phyloP scores from a whole-genome alignment of 2,797 vertebrate species.

The Enteromius unitaeniatus region DNA sequence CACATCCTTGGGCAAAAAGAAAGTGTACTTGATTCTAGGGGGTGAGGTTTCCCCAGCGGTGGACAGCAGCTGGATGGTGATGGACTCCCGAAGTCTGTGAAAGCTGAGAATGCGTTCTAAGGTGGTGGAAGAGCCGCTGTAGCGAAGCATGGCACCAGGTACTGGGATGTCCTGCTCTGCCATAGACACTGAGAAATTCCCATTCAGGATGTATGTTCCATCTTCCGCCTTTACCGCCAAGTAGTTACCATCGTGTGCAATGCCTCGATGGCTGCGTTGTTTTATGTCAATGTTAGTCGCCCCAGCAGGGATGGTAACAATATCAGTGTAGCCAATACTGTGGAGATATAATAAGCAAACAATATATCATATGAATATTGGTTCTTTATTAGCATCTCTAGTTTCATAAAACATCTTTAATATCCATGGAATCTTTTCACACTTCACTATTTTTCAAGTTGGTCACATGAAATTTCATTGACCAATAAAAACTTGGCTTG shows the following conservation, averaged over 20 bases:
- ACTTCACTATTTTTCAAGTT: neutral
- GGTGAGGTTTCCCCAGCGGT: conserved; percentile 83
- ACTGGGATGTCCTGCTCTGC: conserved; percentile 93
- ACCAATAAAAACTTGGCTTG: neutral
- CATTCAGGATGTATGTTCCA: conserved; percentile 90
- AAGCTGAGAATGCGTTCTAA: conserved; percentile 95
- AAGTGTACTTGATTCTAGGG: conserved; percentile 92
- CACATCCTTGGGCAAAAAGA: conserved; percentile 88
- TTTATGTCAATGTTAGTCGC: conserved; percentile 97
- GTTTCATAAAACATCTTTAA: neutral
- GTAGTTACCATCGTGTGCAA: conserved; percentile 92
- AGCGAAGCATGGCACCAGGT: conserved; percentile 89
- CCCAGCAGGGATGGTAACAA: conserved; percentile 91
- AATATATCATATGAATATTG: neutral
- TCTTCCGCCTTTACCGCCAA: conserved; percentile 85
- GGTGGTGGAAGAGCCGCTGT: conserved; percentile 93
- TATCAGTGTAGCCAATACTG: conserved; percentile 93
- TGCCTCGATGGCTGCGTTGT: conserved; percentile 89
- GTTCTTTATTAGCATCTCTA: neutral
- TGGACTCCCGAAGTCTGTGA: conserved; percentile 82
- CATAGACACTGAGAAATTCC: conserved; percentile 91
- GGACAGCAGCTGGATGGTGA: conserved; percentile 88
- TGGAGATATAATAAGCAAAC: conserved; percentile 17
- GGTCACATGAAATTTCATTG: neutral
- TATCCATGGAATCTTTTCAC: neutral